Evolutionary conservation across 2,888 invertebrate genomes (phyloP), one percentile per base, ranked within the genome.

Genomic region (Alloplasta piceator): DNA sequence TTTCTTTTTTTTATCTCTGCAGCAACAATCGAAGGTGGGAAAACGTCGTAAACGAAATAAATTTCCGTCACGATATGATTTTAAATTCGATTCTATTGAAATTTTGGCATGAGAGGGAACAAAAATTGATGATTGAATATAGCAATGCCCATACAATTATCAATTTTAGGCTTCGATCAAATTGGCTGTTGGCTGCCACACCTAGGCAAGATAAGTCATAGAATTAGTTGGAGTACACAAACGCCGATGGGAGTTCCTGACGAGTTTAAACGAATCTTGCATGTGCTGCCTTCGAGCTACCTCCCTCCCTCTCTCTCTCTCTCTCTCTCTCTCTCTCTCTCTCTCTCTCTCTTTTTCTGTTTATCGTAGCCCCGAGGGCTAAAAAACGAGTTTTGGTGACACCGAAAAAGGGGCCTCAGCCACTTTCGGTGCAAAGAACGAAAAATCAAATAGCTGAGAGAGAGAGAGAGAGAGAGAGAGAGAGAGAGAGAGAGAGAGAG

Each of bases 341-440:
- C 14, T 52, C 52, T 12, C 26, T 26, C 26, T 55, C 10, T 64
- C 14, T 9, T 1, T 26, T 56, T 64, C 48, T 64, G 55, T 56
- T 39, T 70, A 50, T 60, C 63, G 67, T 41, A 64, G 66, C 70
- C 77, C 75, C 56, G 67, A 61, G 83, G 81, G 80, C 83, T 83
- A 63, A 26, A 81, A 88, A 91, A 91, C 91, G 87, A 90, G 91
- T 92, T 92, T 82, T 90, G 89, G 91, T 90, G 91, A 91, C 90
- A 90, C 88, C 87, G 86, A 85, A 87, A 85, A 86, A 83, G 85
- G 84, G 86, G 86, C 85, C 89, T 84, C 82, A 76, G 84, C 86
- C 86, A 84, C 88, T 87, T 86, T 87, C 85, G 81, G 85, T 80
- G 78, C 61, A 26, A 26, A 26, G 64, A 80, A 80, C 55, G 73